phyloP scores from a whole-genome alignment of 2,888 invertebrate species.

The Cataglyphis altisquamis region DNA sequence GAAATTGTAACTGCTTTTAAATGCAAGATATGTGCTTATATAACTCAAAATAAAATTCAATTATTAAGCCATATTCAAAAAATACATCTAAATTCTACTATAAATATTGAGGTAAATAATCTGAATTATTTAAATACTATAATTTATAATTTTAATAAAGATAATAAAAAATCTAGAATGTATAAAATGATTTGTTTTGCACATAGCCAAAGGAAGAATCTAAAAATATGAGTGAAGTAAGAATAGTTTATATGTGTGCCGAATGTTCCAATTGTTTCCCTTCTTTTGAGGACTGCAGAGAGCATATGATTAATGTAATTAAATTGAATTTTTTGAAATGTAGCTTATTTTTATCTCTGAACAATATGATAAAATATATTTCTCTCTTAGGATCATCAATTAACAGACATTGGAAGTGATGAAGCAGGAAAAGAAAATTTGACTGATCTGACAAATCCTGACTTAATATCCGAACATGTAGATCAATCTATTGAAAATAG shows the following conservation, averaged over 20 bases:
- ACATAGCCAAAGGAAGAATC: constrained; percentile 66
- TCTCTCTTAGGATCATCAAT: constrained; percentile 77
- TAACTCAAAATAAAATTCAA: constrained; percentile 84
- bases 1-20: constrained; percentile 88
- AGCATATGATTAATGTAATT: constrained; percentile 87
- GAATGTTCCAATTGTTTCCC: constrained; percentile 87
- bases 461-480: constrained; percentile 54
- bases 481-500: constrained; percentile 59
- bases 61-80: constrained; percentile 85
- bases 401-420: constrained; percentile 76
- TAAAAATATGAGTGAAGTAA: constrained; percentile 76
- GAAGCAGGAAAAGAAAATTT: constrained; percentile 68
- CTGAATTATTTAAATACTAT: background rate
- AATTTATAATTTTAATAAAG: background rate
- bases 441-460: constrained; percentile 61
- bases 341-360: constrained; percentile 21
- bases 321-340: constrained; percentile 34
- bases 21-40: constrained; percentile 87
- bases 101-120: constrained; percentile 67
- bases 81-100: constrained; percentile 78
- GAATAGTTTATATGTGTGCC: constrained; percentile 86
- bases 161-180: constrained; percentile 31
- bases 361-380: constrained; percentile 38
- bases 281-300: constrained; percentile 86
- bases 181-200: constrained; percentile 29